Base-by-base conservation (phyloP, 2,113 vertebrate genomes). In the Oriolus oriolus region DNA sequence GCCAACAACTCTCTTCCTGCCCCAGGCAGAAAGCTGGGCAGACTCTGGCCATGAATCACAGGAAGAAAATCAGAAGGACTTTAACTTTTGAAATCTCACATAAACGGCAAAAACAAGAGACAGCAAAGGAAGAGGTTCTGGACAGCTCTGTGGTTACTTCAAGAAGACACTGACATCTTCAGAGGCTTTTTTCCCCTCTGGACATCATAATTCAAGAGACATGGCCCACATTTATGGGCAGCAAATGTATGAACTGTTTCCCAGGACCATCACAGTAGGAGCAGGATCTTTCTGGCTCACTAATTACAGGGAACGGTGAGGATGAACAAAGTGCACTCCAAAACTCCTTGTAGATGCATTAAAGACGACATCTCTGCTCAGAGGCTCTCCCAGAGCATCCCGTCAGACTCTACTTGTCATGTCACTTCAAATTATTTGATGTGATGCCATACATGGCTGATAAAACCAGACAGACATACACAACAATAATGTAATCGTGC, bases 341-440 rank as follows among this genome's bases (percentile, higher is more conserved):
- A 64, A 95, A 89, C 37, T 81, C 52, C 53, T 33, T 65, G 52
- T 39, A 78, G 74, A 88, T 84, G 44, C 93, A 94, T 92, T 93
- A 75, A 86, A 94, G 83, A 90, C 91, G 95, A 97, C 92, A 89
- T 93, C 84, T 76, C 52, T 9, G 83, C 89, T 93, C 10, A 8
- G 56, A 89, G 90, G 77, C 59, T 96, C 64, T 87, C 93, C 86
- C 79, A 91, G 89, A 96, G 87, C 95, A 95, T 66, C 81, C 81
- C 3, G 0, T 88, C 16, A 2, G 66, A 91, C 70, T 89, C 59
- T 85, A 61, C 81, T 37, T 69, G 53, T 64, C 81, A 74, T 56
- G 77, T 91, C 93, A 92, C 75, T 92, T 96, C 73, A 24, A 19
- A 59, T 96, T 92, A 95, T 92, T 70, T 93, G 81, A 84, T 9